These are phyloP conservation scores for Macrotus californicus DNA, from an alignment of 2,113 vertebrate genomes.

Conservation along the genomic window DNA sequence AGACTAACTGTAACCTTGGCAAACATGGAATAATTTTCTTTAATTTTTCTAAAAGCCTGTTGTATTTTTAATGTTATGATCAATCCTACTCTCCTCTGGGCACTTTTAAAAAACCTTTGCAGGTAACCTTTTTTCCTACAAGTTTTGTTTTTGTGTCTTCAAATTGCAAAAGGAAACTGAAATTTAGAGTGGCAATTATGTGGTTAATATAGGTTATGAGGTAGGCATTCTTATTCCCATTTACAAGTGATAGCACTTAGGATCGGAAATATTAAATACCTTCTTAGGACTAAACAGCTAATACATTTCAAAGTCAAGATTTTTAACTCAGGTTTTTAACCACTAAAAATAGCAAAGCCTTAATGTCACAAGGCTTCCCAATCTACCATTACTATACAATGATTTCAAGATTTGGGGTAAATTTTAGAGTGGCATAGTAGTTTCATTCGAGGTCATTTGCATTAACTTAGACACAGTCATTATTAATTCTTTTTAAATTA, in stretches of 20 bases:
- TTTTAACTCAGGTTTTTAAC: slow-evolving; percentile 32
- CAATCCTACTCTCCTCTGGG: neutral
- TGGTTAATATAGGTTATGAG: neutral
- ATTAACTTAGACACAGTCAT: slow-evolving; percentile 30
- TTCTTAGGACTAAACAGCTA: neutral
- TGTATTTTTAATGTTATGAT: neutral
- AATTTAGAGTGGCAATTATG: neutral
- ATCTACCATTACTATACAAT: neutral
- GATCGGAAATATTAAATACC: neutral
- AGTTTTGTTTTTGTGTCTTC: neutral
- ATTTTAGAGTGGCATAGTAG: slow-evolving; percentile 23
- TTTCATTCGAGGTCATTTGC: slow-evolving; percentile 40
- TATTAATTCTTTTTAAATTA: slow-evolving; percentile 9
- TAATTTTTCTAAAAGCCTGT: neutral
- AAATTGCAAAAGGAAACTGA: neutral
- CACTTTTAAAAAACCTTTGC: neutral
- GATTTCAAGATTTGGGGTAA: slow-evolving; percentile 36
- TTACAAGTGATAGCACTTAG: slow-evolving; percentile 1
- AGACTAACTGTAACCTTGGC: neutral
- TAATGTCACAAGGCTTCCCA: neutral
- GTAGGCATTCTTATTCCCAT: neutral
- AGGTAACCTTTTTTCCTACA: neutral
- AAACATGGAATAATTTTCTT: neutral
- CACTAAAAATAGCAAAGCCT: slow-evolving; percentile 29
- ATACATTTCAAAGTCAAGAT: neutral